Evolutionary conservation across 2,113 vertebrate species (phyloP), one percentile per base, ranked within the genome.

Genomic region (Thryonomys swinderianus): DNA sequence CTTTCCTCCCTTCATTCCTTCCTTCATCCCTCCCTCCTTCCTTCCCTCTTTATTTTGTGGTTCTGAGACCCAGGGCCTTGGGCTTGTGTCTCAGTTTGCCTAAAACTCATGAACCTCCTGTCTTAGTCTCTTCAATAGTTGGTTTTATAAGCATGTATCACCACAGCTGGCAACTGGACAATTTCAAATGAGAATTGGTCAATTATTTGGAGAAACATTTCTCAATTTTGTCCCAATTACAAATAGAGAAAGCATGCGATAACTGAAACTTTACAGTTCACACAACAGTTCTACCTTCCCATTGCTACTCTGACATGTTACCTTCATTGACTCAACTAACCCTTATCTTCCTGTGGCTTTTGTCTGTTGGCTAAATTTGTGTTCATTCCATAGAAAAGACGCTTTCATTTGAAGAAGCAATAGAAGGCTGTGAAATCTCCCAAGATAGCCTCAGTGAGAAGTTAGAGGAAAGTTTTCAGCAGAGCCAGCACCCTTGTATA

Each of bases 391-490:
- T 55, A 69, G 37, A 61, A 45, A 74, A 64, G 51, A 32, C 17
- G 42, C 69, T 85, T 42, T 34, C 40, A 34, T 74, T 0, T 89
- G 83, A 92, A 92, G 74, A 81, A 76, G 42, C 20, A 57, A 59
- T 30, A 34, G 45, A 79, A 93, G 40, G 64, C 27, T 62, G 64
- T 85, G 14, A 57, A 64, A 57, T 45, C 37, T 92, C 73, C 83
- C 25, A 23, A 93, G 94, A 92, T 89, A 69, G 71, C 30, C n/a
- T 34, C 78, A 34, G 74, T 82, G 86, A 81, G 55, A 92, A 82
- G 85, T 21, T 10, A 6, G 34, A 51, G 67, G 32, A 30, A 95
- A 80, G 25, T 91, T 96, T 96, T 76, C 37, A n/a, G 90, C 71
- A 42, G 80, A 93, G 48, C 45, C 2, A 0, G 80, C 21, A 37